Evolutionary conservation across 2,888 invertebrate species (phyloP).

Genomic region (Eupithecia subfuscata): DNA sequence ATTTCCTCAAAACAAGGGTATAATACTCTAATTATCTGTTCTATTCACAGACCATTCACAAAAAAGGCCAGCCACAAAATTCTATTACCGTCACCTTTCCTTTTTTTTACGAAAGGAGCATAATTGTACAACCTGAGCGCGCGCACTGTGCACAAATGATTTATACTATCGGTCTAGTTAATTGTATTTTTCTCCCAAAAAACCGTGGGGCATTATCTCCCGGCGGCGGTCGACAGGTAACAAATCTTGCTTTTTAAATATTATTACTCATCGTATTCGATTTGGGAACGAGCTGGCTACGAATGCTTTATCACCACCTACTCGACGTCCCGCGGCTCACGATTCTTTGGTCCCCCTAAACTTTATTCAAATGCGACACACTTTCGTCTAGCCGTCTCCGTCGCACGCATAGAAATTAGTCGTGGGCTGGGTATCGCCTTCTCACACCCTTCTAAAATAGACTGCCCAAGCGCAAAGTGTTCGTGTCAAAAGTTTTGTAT

Average conservation of each 20-base stretch:
- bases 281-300: conserved; percentile 81
- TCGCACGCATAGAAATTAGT: conserved; percentile 66
- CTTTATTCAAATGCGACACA: conserved; percentile 82
- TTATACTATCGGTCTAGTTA: conserved; percentile 76
- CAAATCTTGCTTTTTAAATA: conserved; percentile 84
- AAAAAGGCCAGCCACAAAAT: conserved; percentile 57
- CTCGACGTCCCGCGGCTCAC: conserved; percentile 81
- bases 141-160: conserved; percentile 73
- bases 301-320: conserved; percentile 85
- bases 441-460: conserved; percentile 81
- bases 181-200: conserved; percentile 82
- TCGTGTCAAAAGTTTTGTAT: conserved; percentile 84
- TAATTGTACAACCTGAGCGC: conserved; percentile 79
- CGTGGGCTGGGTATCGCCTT: conserved; percentile 65
- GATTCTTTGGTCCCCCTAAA: conserved; percentile 81
- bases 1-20: conserved; percentile 48
- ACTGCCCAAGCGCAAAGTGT: conserved; percentile 83
- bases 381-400: conserved; percentile 74
- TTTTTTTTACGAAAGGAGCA: conserved; percentile 64
- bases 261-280: conserved; percentile 84
- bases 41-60: conserved; percentile 56
- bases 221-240: conserved; percentile 80
- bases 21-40: conserved; percentile 65
- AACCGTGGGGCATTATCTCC: conserved; percentile 76
- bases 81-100: conserved; percentile 67